phyloP scores from a whole-genome alignment of 92 coral and sea anemone genomes.

The Bergia puertoricense region DNA sequence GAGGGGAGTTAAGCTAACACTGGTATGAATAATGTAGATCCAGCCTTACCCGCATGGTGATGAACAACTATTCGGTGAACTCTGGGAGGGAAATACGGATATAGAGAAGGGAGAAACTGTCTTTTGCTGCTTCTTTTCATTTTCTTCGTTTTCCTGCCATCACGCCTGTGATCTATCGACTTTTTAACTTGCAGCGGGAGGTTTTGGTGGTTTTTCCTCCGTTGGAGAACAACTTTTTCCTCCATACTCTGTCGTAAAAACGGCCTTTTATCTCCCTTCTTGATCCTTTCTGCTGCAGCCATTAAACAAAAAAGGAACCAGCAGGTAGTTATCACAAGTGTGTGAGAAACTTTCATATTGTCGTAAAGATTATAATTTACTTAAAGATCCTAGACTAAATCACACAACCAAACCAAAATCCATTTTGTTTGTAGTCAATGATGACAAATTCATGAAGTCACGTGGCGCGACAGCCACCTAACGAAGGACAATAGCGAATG shows the following conservation, averaged over 20 bases:
- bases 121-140: constrained; percentile 20
- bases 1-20: neutral
- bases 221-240: neutral
- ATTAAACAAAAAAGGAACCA: constrained; percentile 10
- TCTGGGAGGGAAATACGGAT: constrained; percentile 60
- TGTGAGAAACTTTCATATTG: constrained; percentile 15
- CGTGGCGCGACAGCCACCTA: constrained; percentile 30
- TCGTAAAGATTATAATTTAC: neutral
- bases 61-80: constrained; percentile 87
- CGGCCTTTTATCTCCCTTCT: neutral
- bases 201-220: neutral
- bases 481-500: constrained; percentile 12
- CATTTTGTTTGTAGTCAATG: neutral
- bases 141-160: neutral
- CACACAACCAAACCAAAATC: neutral
- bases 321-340: neutral
- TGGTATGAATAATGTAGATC: neutral
- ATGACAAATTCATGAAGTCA: constrained; percentile 27
- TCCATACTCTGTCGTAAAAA: neutral
- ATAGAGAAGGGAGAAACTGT: constrained; percentile 44
- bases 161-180: neutral
- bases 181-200: neutral
- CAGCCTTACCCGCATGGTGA: constrained; percentile 90
- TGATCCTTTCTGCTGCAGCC: neutral
- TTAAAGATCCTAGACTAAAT: constrained; percentile 15